These are phyloP conservation scores for Pseudachorutes palmiensis DNA, from an alignment of 1,140 invertebrate genomes.

Conservation along the genomic window DNA sequence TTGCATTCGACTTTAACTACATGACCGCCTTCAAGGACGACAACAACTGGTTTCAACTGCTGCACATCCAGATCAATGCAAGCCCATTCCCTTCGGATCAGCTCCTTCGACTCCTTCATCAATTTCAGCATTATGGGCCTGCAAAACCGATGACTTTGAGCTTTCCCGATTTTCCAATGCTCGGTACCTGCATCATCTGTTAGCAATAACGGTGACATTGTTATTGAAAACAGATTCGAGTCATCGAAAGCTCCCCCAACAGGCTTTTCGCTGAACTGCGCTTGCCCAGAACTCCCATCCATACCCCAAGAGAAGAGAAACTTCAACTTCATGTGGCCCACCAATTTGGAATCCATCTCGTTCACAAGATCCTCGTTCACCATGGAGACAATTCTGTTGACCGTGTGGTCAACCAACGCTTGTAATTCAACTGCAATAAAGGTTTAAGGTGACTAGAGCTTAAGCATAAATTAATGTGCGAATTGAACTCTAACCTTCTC, in stretches of 20 bases:
- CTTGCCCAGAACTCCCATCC: slow-evolving; percentile 14
- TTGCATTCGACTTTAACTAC: neutral
- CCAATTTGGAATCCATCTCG: neutral
- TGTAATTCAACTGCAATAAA: neutral
- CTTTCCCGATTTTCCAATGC: neutral
- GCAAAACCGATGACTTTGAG: neutral
- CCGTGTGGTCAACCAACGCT: neutral
- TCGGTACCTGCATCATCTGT: neutral
- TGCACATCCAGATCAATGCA: no score
- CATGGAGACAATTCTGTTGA: neutral
- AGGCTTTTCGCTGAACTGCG: neutral
- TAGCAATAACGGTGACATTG: neutral
- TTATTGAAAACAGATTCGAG: neutral
- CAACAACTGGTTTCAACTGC: neutral
- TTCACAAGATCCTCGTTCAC: neutral
- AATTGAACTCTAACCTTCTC: no score
- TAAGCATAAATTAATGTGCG: no score
- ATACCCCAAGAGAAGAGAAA: slow-evolving; percentile 19
- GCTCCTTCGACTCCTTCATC: neutral
- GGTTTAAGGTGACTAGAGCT: no score
- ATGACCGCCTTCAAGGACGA: neutral
- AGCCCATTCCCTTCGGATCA: neutral
- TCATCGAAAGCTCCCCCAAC: neutral
- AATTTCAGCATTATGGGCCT: neutral
- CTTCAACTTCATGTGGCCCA: no score